Conservation (phyloP, 2,888 invertebrate species). For the Ganaspis brasiliensis region DNA sequence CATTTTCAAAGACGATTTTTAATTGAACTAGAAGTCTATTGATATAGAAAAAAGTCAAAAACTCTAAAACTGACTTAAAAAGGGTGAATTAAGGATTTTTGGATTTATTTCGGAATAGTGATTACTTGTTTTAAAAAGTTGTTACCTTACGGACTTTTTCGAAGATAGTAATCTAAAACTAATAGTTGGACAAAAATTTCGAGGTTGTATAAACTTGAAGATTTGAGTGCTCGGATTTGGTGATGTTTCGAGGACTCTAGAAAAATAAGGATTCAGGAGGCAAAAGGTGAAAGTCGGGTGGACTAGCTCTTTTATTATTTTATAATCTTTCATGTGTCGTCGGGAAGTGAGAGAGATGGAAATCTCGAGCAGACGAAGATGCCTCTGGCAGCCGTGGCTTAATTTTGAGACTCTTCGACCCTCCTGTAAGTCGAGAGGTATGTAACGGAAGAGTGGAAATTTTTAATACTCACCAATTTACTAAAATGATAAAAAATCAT, state of each 20-base stretch:
- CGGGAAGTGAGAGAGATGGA: slow-evolving; percentile 65
- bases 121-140: no score
- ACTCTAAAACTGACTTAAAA: no score
- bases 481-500: no score
- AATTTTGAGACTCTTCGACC: slow-evolving; percentile 65
- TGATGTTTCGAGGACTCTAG: not conserved
- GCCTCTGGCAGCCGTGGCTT: slow-evolving; percentile 78
- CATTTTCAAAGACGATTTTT: no score
- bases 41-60: no score
- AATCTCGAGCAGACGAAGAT: slow-evolving; percentile 69
- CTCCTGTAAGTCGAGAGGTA: slow-evolving; percentile 69
- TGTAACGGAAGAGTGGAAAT: slow-evolving; percentile 52
- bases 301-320: not conserved
- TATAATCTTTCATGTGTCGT: slow-evolving; percentile 36
- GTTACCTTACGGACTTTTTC: no score
- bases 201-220: not conserved
- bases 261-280: not conserved
- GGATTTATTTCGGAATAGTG: no score
- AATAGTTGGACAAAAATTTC: no score
- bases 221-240: not conserved
- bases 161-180: no score
- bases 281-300: not conserved
- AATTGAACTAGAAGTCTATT: no score
- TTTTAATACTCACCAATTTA: no score
- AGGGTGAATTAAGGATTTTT: no score